A percentile compares a stretch with the other conserved stretches of the same genome.
Evolutionary conservation across 2,888 invertebrate genomes (phyloP).

Genomic region (Habroteleia sp.): DNA sequence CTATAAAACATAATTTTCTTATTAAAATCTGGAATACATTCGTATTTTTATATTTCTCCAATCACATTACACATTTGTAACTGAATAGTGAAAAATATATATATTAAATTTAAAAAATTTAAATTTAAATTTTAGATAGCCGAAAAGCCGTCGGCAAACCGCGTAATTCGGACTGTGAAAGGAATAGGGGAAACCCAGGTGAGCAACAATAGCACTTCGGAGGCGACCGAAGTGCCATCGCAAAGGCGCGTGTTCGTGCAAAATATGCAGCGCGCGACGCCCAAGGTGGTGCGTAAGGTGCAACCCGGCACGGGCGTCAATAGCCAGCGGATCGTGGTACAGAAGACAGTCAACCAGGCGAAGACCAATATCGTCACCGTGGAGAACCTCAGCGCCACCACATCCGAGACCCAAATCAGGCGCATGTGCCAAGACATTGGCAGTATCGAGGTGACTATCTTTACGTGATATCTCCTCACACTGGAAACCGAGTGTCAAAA

Average conservation of each 20-base stretch:
- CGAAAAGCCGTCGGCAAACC: constrained; percentile 8
- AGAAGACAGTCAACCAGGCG: constrained; percentile 64
- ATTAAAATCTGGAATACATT: too few species aligned
- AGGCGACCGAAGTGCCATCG: constrained; percentile 4
- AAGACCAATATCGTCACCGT: constrained; percentile 81
- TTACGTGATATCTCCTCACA: constrained; percentile 65
- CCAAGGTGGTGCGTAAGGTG: constrained; percentile 38
- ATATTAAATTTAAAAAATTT: too few species aligned
- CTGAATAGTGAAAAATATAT: too few species aligned
- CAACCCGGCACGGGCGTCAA: constrained; percentile 6
- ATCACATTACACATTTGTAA: too few species aligned
- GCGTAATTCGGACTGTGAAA: constrained; percentile 29
- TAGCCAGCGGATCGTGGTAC: constrained; percentile 70
- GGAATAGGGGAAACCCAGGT: not conserved
- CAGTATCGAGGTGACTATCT: constrained; percentile 81
- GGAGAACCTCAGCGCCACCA: constrained; percentile 82
- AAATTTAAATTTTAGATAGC: constrained; percentile 2
- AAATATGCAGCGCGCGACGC: constrained; percentile 68
- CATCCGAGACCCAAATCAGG: constrained; percentile 81
- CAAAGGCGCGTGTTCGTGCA: constrained; percentile 72
- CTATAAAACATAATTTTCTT: too few species aligned
- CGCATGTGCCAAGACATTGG: constrained; percentile 82
- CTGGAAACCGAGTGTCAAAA: too few species aligned
- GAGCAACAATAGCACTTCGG: constrained; percentile 4
- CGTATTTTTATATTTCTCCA: too few species aligned